phyloP scores from a whole-genome alignment of 2,797 vertebrate species.

The Ataeniobius toweri region DNA sequence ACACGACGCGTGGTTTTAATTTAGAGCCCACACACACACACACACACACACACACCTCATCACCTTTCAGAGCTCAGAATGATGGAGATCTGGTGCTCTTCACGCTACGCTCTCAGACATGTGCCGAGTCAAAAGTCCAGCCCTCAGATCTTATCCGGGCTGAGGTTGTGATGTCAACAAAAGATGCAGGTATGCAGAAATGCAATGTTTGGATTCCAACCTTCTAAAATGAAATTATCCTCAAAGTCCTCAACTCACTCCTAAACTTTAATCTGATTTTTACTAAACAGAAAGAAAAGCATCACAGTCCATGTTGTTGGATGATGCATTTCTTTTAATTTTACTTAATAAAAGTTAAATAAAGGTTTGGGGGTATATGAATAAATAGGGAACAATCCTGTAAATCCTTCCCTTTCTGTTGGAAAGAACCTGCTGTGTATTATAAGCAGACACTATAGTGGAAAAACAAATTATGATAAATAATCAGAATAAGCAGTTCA shows the following conservation, averaged over 20 bases:
- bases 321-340: too few relatives aligned
- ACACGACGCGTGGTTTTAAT: constrained; percentile 40
- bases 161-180: neutral
- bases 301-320: too few relatives aligned
- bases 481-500: too few relatives aligned
- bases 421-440: too few relatives aligned
- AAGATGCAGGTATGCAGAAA: neutral
- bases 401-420: too few relatives aligned
- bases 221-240: neutral
- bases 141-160: neutral
- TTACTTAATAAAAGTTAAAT: too few relatives aligned
- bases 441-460: too few relatives aligned
- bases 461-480: too few relatives aligned
- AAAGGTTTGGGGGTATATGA: too few relatives aligned
- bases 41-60: neutral
- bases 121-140: neutral
- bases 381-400: too few relatives aligned
- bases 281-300: neutral
- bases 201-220: neutral
- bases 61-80: constrained; percentile 3
- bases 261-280: neutral
- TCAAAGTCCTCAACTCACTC: neutral
- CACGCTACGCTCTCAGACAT: neutral
- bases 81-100: constrained; percentile 15
- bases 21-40: constrained; percentile 52